phyloP scores from a whole-genome alignment of 2,113 vertebrate genomes.

The Papio anubis region DNA sequence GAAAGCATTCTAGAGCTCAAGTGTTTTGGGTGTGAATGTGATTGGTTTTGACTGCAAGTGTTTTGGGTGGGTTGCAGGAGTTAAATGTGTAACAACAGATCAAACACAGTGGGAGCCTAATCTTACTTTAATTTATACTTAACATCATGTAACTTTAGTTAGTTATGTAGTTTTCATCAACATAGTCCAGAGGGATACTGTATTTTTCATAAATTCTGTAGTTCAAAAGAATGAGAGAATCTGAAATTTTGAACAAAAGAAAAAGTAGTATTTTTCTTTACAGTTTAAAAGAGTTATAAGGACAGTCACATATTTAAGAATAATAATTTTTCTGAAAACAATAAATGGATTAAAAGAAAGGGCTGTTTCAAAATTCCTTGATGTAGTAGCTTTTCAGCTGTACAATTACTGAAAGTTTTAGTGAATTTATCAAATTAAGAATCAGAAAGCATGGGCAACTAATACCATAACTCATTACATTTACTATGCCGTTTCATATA shows the following conservation, averaged over 20 bases:
- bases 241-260: not conserved
- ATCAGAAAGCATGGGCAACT: not conserved
- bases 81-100: not conserved
- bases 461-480: not conserved
- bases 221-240: not conserved
- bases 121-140: not conserved
- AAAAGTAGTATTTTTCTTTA: not conserved
- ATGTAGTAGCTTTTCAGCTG: not conserved
- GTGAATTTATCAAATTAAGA: not conserved
- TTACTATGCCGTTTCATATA: not conserved
- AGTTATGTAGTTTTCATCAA: not conserved
- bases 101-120: not conserved
- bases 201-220: not conserved
- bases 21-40: not conserved
- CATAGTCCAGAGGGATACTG: not conserved
- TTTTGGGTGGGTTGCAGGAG: not conserved
- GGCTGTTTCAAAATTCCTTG: not conserved
- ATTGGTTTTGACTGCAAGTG: not conserved
- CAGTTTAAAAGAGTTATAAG: not conserved
- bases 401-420: not conserved
- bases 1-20: not conserved
- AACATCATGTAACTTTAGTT: not conserved
- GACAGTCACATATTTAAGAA: not conserved
- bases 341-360: not conserved
- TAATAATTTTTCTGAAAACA: not conserved